Percentiles rank a stretch among this genome's conserved stretches.
These are phyloP conservation scores for Oncorhynchus gorbuscha DNA, from an alignment of 2,113 vertebrate genomes.

Conservation along the genomic window DNA sequence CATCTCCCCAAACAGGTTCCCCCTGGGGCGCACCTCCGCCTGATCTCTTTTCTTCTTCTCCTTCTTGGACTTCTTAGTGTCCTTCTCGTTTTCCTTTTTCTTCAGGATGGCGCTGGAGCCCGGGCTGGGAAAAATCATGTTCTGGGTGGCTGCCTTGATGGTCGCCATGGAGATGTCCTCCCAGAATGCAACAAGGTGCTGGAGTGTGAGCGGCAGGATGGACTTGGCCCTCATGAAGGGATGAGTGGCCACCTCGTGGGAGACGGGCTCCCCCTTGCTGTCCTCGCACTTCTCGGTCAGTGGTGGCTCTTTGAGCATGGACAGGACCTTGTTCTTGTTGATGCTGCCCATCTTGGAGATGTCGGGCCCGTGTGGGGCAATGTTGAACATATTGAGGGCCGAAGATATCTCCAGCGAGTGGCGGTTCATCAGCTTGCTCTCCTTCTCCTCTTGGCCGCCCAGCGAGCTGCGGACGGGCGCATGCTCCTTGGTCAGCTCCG, in stretches of 20 bases:
- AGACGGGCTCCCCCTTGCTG: conserved; percentile 80
- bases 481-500: conserved; percentile 95
- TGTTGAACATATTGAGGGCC: conserved; percentile 97
- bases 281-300: conserved; percentile 95
- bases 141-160: conserved; percentile 97
- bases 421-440: conserved; percentile 94
- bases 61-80: conserved; percentile 92
- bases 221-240: conserved; percentile 83
- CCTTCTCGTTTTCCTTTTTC: conserved; percentile 96
- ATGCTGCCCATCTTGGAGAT: conserved; percentile 99
- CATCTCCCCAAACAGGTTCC: conserved; percentile 98
- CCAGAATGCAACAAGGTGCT: conserved; percentile 98
- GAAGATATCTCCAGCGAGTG: conserved; percentile 98
- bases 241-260: conserved; percentile 82
- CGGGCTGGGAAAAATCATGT: conserved; percentile 99
- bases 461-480: conserved; percentile 92
- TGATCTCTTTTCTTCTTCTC: conserved; percentile 99
- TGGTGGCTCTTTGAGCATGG: conserved; percentile 96
- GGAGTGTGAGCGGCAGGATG: conserved; percentile 90
- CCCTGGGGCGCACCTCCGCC: conserved; percentile 88
- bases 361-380: conserved; percentile 94
- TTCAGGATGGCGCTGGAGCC: conserved; percentile 95
- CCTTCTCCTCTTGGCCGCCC: conserved; percentile 85
- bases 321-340: conserved; percentile 98
- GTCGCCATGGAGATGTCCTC: conserved; percentile 97